Base-by-base conservation (phyloP, 2,888 invertebrate genomes). In the Vanessa cardui region DNA sequence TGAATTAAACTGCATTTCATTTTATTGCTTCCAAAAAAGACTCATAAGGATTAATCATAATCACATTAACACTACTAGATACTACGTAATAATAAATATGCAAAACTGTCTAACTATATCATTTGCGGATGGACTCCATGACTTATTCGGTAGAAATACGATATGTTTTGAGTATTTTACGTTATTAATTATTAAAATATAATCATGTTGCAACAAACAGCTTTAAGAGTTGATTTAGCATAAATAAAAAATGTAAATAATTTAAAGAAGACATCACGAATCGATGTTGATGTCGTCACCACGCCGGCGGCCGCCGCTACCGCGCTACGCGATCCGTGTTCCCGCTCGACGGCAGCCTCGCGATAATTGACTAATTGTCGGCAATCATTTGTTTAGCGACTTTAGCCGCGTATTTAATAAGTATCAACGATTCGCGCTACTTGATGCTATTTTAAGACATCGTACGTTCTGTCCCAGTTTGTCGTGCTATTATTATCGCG, bases 381-480 rank as follows among this genome's bases (percentile, higher is more conserved):
- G 83, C 83, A 84, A 86, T 88, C 83, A 83, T 87, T 86, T 87
- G 71, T 73, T 73, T 73, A 64, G 74, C 54, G 69, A 73, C 84
- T 86, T 84, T 85, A 87, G 83, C 83, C 82, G 81, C 82, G 80
- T 81, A 72, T 72, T 74, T 76, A 76, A 80, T 83, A 84, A 84
- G 82, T 83, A 82, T 79, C 76, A 81, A 79, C 80, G 80, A 83
- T 85, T 86, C 83, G 83, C 83, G 78, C 83, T 78, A 83, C 79
- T 84, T 79, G 81, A 58, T 72, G 81, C 84, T 90, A 90, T 90
- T 89, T 88, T 81, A 78, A 86, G 88, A 83, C 73, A 75, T 67
- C 69, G 72, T 76, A 78, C 78, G 80, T 76, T 78, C 76, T 85
- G 88, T 72, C 85, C 87, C 78, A 88, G 79, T 84, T 89, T 73